A percentile compares a stretch with the other conserved stretches of the same genome.
Evolutionary conservation across 2,797 vertebrate species (phyloP).

Genomic region (Hephaestus fuliginosus): DNA sequence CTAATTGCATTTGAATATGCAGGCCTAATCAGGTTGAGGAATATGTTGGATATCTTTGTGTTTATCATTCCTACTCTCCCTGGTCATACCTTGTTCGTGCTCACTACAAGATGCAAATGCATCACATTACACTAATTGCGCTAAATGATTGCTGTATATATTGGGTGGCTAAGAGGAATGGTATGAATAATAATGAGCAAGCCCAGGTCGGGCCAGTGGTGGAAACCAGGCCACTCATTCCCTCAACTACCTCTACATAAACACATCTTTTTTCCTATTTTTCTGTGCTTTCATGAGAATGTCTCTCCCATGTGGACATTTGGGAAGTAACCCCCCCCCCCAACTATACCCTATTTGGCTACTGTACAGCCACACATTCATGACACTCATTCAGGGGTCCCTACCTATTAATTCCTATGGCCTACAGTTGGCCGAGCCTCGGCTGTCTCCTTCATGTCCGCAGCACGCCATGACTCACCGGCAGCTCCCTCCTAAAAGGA

Average conservation of each 20-base stretch:
- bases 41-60: slow-evolving; percentile 30
- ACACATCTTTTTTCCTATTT: slow-evolving; percentile 62
- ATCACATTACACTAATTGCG: slow-evolving; percentile 63
- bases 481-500: slow-evolving; percentile 71
- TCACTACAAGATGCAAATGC: slow-evolving; percentile 53
- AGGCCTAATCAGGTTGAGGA: slow-evolving; percentile 24
- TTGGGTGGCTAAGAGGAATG: slow-evolving; percentile 66
- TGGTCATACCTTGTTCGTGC: slow-evolving; percentile 39
- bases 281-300: slow-evolving; percentile 67
- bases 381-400: slow-evolving; percentile 65
- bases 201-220: slow-evolving; percentile 48
- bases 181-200: slow-evolving; percentile 74
- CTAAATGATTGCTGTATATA: slow-evolving; percentile 65
- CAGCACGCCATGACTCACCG: slow-evolving; percentile 76
- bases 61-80: slow-evolving; percentile 44
- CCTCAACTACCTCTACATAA: slow-evolving; percentile 66
- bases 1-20: slow-evolving; percentile 6
- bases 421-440: slow-evolving; percentile 56
- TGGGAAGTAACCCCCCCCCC: slow-evolving; percentile 32
- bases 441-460: slow-evolving; percentile 74
- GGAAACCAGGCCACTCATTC: slow-evolving; percentile 68
- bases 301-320: slow-evolving; percentile 59
- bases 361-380: slow-evolving; percentile 70
- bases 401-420: slow-evolving; percentile 63
- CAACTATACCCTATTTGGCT: slow-evolving; percentile 67